Evolutionary conservation across 2,888 invertebrate species (phyloP).

Genomic region (Alloscopus bannaensis): DNA sequence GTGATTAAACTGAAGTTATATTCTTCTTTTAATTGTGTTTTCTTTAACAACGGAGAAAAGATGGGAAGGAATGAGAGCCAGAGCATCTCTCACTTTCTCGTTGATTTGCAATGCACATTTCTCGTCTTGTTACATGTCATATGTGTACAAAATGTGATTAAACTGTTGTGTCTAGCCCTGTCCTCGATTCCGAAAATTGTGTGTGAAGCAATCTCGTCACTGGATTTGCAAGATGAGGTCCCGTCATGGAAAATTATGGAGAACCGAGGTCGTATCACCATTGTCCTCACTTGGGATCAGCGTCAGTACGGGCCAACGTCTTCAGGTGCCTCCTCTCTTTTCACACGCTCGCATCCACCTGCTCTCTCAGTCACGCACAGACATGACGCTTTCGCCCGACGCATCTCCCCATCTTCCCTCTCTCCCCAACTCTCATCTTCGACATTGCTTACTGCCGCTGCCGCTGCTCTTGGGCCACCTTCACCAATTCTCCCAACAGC

Average conservation of each 20-base stretch:
- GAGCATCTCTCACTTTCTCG: constrained; percentile 62
- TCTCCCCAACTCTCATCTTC: constrained; percentile 76
- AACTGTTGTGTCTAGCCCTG: constrained; percentile 83
- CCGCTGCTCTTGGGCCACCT: constrained; percentile 62
- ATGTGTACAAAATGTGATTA: constrained; percentile 63
- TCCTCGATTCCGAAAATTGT: constrained; percentile 97
- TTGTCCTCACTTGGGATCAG: constrained; percentile 97
- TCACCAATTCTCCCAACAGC: constrained; percentile 70
- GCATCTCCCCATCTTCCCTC: constrained; percentile 79
- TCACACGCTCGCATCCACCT: constrained; percentile 70
- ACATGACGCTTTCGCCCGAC: constrained; percentile 79
- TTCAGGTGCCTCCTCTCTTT: constrained; percentile 68
- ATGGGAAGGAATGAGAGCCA: constrained; percentile 59
- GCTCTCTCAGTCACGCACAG: constrained; percentile 76
- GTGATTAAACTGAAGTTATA: constrained; percentile 9
- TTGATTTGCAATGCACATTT: constrained; percentile 33
- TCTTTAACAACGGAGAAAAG: constrained; percentile 61
- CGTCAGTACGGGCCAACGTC: constrained; percentile 76
- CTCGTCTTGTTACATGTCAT: constrained; percentile 47
- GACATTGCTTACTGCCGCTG: constrained; percentile 74
- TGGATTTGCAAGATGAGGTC: constrained; percentile 83
- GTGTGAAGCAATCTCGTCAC: constrained; percentile 96
- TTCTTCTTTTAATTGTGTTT: too few relatives aligned
- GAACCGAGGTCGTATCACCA: constrained; percentile 97
- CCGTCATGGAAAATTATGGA: constrained; percentile 99